Conservation (phyloP, 2,113 vertebrate species). For the Chaenogobius annularis region DNA sequence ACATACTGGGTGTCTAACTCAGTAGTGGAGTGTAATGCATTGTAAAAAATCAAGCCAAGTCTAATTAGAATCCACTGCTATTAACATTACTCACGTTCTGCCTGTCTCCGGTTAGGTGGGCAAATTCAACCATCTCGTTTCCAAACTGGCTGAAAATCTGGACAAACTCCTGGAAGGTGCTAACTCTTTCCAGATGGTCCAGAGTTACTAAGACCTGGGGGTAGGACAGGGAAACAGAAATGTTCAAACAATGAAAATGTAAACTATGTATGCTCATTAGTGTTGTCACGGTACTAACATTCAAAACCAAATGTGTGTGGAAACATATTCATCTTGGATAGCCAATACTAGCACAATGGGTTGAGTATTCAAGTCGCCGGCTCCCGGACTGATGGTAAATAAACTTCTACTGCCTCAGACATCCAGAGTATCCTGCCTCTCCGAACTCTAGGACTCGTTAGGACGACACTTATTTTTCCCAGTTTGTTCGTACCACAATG, state of each 20-base stretch:
- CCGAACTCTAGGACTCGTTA: no score
- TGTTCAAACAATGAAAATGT: neutral
- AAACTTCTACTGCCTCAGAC: no score
- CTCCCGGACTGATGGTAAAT: no score
- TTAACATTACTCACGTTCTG: conserved; percentile 88
- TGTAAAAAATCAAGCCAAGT: neutral
- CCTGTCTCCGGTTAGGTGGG: conserved; percentile 96
- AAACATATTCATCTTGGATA: no score
- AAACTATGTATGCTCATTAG: no score
- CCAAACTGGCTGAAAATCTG: conserved; percentile 99
- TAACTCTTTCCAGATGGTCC: conserved; percentile 93
- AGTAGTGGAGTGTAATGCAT: neutral
- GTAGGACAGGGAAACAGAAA: conserved; percentile 28
- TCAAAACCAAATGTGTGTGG: no score
- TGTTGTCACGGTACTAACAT: no score
- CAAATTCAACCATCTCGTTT: conserved; percentile 99
- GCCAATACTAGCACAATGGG: no score
- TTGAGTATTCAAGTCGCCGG: no score
- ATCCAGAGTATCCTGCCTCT: no score
- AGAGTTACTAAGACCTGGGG: conserved; percentile 92
- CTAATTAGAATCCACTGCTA: neutral
- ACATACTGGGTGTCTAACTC: neutral
- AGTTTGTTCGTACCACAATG: no score
- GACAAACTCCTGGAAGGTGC: conserved; percentile 98
- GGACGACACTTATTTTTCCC: no score